Conservation (phyloP, 2,113 vertebrate genomes). For the Amazona vittata region DNA sequence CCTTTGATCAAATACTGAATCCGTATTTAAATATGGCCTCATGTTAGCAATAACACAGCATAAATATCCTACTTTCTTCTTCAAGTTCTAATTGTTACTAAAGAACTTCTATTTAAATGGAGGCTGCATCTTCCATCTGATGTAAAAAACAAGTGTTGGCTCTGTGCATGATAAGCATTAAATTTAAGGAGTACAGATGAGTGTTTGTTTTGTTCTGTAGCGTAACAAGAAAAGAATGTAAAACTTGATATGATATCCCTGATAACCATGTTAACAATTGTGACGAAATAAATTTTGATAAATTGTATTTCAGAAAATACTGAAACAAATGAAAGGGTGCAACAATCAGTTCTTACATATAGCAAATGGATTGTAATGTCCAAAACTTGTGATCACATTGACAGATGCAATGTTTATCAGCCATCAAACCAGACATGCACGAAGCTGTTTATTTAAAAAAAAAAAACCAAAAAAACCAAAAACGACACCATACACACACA, state of each 20-base stretch:
- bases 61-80: background rate
- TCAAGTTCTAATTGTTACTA: background rate
- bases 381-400: background rate
- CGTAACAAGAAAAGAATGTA: background rate
- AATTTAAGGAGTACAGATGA: background rate
- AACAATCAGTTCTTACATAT: background rate
- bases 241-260: background rate
- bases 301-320: background rate
- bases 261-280: background rate
- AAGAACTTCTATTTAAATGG: background rate
- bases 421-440: background rate
- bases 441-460: background rate
- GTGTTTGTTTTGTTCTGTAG: background rate
- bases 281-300: background rate
- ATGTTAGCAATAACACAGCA: background rate
- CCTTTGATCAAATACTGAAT: background rate
- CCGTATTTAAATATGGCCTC: background rate
- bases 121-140: background rate
- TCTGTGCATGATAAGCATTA: accelerated
- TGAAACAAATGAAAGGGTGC: background rate
- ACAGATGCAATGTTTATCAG: background rate
- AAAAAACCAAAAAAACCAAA: background rate
- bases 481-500: background rate
- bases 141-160: background rate
- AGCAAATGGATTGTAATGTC: background rate